Base-by-base conservation (phyloP, 2,888 invertebrate species). In the Tanytarsus gracilentus region DNA sequence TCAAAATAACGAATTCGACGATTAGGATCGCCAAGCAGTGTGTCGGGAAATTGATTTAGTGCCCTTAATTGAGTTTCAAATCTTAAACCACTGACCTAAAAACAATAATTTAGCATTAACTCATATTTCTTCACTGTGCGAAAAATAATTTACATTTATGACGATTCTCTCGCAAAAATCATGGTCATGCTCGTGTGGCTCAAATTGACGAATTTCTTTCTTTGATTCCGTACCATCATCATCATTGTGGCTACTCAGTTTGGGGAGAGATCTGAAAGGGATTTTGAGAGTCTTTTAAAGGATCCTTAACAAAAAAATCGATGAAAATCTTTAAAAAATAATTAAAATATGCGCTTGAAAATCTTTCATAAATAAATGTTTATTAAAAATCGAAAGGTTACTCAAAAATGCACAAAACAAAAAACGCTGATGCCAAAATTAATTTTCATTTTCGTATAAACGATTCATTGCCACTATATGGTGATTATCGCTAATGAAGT, bases 21-120 rank as follows among this genome's bases (percentile, higher is more conserved):
- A 70, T 86, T 79, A 69, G 94, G 93, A 79, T 94, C 95, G 76
- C 97, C 98, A 73, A 98, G 84, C 73, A 98, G 82, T 71, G 97
- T 97, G 79, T 97, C 95, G 74, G 97, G 97, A 80, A 97, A 98
- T 80, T 97, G 95, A 79, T 95, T 94, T 73, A 98, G 82, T 73
- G 97, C 98, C 76, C 96, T 85, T 73, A 97, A 81, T 79, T 97
- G 96, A 70, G 97, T 98, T 81, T 98, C 97, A 82, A 94, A 98
- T 79, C 92, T 86, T 77, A 98, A 84, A 72, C 97, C 97, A 81
- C 96, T 96, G 76, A 92, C 85, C 92, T 92, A 77, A 16, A 66
- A 66, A 53, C 7, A 33, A 44, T 44, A 25, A 44, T 25, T 7
- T 14, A 27, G 23, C n/a, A 8, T 5, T 29, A 40, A 48, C 11